Evolutionary conservation across 2,113 vertebrate genomes (phyloP).

Genomic region (Mandrillus leucophaeus): DNA sequence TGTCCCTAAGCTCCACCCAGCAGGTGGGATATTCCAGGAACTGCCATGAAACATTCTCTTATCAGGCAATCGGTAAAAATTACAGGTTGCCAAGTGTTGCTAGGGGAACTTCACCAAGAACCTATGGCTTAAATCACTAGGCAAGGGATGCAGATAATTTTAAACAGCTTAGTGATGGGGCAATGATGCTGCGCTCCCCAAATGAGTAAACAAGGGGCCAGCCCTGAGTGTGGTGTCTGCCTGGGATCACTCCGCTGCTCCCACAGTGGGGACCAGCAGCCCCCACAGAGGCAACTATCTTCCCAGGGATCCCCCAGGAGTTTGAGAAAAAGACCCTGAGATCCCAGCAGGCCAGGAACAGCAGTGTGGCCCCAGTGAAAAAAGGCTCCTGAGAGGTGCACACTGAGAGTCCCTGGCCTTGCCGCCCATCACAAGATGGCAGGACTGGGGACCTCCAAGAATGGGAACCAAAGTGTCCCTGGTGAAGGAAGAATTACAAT

Average conservation of each 20-base stretch:
- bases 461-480: not conserved
- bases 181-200: fast-evolving
- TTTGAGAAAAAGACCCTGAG: not conserved
- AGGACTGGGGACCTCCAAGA: not conserved
- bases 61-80: not conserved
- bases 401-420: not conserved
- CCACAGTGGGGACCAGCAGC: not conserved
- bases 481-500: not conserved
- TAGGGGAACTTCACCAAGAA: not conserved
- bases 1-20: not conserved
- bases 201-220: too few relatives aligned
- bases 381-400: not conserved
- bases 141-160: fast-evolving
- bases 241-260: not conserved
- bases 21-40: not conserved
- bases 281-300: not conserved
- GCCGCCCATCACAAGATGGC: not conserved
- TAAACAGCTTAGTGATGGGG: not conserved
- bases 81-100: not conserved
- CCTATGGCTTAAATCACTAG: not conserved
- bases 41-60: not conserved
- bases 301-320: not conserved
- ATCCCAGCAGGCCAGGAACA: not conserved
- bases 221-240: too few relatives aligned
- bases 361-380: not conserved